Percentiles rank a stretch among this genome's conserved stretches.
Conservation (phyloP, 2,113 vertebrate species). For the Chloropsis hardwickii region DNA sequence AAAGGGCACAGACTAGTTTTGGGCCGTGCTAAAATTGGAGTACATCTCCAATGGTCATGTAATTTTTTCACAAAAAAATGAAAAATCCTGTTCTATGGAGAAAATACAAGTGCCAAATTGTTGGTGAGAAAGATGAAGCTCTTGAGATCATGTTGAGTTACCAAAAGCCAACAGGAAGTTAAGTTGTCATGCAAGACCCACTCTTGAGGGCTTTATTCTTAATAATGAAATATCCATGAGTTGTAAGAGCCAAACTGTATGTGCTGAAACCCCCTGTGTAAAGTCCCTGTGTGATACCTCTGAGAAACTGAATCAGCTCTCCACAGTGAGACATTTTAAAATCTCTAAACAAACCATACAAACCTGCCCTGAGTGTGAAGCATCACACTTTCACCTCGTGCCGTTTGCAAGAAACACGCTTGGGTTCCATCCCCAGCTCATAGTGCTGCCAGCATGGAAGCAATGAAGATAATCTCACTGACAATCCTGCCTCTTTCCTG, state of each 20-base stretch:
- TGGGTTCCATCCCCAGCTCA: background rate
- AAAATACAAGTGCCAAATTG: background rate
- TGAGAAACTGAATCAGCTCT: background rate
- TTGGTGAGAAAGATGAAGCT: background rate
- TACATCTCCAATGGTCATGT: background rate
- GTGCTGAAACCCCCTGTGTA: accelerated
- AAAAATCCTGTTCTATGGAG: background rate
- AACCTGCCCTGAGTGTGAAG: background rate
- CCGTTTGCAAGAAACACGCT: background rate
- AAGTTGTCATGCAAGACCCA: background rate
- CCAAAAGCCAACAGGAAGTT: background rate
- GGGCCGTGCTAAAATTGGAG: background rate
- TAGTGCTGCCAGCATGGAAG: background rate
- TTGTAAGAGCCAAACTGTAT: background rate
- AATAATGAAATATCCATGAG: background rate
- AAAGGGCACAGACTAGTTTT: background rate
- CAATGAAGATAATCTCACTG: background rate
- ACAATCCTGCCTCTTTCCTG: background rate
- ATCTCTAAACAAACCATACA: background rate
- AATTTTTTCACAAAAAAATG: background rate
- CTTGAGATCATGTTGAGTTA: background rate
- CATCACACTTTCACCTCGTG: background rate
- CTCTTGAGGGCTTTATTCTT: background rate
- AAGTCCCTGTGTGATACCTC: background rate
- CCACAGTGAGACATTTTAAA: background rate